Percentiles rank a stretch among this genome's conserved stretches.
phyloP scores from a whole-genome alignment of 2,888 invertebrate genomes.

The Latheticus oryzae region DNA sequence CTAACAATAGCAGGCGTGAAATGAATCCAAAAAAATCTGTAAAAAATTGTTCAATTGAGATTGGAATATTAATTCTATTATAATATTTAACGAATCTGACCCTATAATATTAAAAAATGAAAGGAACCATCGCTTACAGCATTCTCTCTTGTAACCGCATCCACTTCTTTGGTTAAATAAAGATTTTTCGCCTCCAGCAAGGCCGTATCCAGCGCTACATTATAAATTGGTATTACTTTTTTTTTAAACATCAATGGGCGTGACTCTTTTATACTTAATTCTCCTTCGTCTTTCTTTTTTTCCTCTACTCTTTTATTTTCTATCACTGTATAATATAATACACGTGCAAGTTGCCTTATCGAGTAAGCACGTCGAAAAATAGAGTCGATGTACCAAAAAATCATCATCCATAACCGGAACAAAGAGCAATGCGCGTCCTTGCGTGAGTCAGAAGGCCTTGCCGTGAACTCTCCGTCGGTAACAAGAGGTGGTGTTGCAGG shows the following conservation, averaged over 20 bases:
- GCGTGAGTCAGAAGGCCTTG: slow-evolving; percentile 63
- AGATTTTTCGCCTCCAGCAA: slow-evolving; percentile 22
- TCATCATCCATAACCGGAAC: slow-evolving; percentile 55
- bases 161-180: slow-evolving; percentile 4
- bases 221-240: slow-evolving; percentile 6
- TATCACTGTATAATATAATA: too few species aligned
- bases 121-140: slow-evolving; percentile 4
- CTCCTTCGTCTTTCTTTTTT: slow-evolving; percentile 9
- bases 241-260: slow-evolving; percentile 4
- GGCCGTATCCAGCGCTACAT: slow-evolving; percentile 10
- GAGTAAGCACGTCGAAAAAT: slow-evolving; percentile 5
- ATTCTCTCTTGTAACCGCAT: background rate
- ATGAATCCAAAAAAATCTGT: slow-evolving; percentile 5
- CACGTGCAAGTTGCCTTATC: slow-evolving; percentile 1
- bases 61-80: too few species aligned
- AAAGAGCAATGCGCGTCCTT: slow-evolving; percentile 62
- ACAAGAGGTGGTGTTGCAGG: slow-evolving; percentile 24
- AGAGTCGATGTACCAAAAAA: slow-evolving; percentile 23
- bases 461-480: slow-evolving; percentile 43
- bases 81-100: too few species aligned
- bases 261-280: background rate
- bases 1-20: slow-evolving; percentile 7
- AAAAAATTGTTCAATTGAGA: too few species aligned
- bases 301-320: too few species aligned
- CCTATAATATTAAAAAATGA: too few species aligned